Conservation (phyloP, 2,888 invertebrate species). For the Penaeus monodon region DNA sequence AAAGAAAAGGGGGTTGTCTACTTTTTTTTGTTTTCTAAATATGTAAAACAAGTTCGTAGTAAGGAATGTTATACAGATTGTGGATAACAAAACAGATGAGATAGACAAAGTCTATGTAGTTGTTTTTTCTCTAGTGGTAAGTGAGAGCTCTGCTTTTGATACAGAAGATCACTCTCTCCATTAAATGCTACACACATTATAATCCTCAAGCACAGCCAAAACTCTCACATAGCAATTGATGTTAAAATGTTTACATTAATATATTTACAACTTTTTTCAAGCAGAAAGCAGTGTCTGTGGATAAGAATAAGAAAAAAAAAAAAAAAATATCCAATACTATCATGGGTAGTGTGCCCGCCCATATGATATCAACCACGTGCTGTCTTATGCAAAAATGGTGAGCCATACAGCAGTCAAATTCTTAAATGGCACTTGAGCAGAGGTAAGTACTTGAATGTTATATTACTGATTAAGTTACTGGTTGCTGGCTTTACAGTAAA, state of each 20-base stretch:
- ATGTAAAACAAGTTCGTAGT: too few relatives aligned
- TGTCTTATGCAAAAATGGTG: slow-evolving; percentile 30
- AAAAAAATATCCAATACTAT: not conserved
- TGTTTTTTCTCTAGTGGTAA: too few relatives aligned
- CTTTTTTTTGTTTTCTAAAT: not conserved
- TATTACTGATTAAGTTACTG: not conserved
- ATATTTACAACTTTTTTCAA: slow-evolving; percentile 29
- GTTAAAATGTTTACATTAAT: slow-evolving; percentile 22
- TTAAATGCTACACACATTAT: not conserved
- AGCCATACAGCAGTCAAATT: slow-evolving; percentile 37
- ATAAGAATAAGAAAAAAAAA: not conserved
- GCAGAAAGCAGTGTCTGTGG: slow-evolving; percentile 27
- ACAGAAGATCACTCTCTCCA: too few relatives aligned
- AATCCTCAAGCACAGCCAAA: slow-evolving; percentile 24
- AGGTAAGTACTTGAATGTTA: slow-evolving; percentile 20
- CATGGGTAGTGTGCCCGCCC: not conserved
- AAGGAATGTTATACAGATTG: too few relatives aligned
- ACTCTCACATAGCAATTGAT: slow-evolving; percentile 22
- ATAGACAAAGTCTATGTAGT: not conserved
- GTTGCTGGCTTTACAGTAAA: too few relatives aligned
- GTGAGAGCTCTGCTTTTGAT: too few relatives aligned
- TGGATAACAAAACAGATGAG: slow-evolving; percentile 1
- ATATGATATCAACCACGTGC: slow-evolving; percentile 13
- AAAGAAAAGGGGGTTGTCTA: not conserved
- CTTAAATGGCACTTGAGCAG: slow-evolving; percentile 40